Evolutionary conservation across 2,797 vertebrate genomes (phyloP).

Genomic region (Dryobates pubescens): DNA sequence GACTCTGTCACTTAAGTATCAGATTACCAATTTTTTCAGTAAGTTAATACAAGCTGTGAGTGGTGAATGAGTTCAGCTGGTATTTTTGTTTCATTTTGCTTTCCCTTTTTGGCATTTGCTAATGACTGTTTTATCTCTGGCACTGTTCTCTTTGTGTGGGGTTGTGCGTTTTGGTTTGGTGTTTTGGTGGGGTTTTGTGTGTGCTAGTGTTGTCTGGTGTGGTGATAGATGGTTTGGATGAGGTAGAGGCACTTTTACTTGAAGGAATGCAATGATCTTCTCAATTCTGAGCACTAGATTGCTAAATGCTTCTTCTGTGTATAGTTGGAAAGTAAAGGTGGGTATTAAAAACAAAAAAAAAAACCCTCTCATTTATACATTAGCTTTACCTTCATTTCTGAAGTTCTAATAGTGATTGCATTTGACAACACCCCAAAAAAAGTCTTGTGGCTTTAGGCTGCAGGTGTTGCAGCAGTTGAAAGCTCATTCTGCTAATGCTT

Average conservation of each 20-base stretch:
- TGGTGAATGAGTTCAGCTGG: background rate
- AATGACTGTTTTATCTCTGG: constrained; percentile 5
- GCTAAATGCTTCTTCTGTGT: background rate
- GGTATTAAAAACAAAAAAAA: background rate
- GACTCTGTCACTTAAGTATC: constrained; percentile 65
- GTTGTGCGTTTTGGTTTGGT: too few relatives aligned
- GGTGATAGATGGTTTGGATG: background rate
- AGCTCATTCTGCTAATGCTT: background rate
- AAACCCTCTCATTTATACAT: background rate
- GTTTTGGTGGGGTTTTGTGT: too few relatives aligned
- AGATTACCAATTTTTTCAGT: constrained; percentile 69
- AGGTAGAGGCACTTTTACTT: background rate
- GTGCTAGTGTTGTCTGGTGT: background rate
- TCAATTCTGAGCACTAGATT: background rate
- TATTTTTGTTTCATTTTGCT: constrained; percentile 45
- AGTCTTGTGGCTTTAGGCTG: background rate
- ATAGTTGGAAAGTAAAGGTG: background rate
- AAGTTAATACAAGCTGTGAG: constrained; percentile 50
- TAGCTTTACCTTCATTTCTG: background rate
- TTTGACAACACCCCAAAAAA: background rate
- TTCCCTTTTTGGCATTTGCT: background rate
- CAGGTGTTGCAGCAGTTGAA: background rate
- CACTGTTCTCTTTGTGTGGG: background rate
- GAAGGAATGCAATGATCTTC: background rate
- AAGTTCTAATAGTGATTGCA: background rate